Conservation (phyloP, 2,797 vertebrate genomes). For the Thaleichthys pacificus region DNA sequence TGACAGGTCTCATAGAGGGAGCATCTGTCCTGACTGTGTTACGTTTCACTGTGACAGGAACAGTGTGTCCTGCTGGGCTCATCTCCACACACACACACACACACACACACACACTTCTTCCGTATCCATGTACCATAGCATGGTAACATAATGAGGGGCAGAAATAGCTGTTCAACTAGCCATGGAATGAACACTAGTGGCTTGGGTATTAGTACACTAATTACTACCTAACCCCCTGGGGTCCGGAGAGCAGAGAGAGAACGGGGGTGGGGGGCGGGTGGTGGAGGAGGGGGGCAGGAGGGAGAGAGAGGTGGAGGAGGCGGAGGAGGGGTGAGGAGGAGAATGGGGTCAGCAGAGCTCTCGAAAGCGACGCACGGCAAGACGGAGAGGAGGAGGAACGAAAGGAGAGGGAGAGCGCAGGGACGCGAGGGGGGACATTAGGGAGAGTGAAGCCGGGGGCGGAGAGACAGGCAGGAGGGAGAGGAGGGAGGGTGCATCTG, state of each 20-base stretch:
- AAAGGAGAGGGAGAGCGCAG: neutral
- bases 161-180: slow-evolving; percentile 63
- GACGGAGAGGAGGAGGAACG: neutral
- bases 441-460: neutral
- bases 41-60: no score
- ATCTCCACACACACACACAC: slow-evolving; percentile 22
- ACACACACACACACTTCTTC: slow-evolving; percentile 29
- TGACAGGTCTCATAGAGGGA: no score
- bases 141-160: slow-evolving; percentile 39
- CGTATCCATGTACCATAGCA: slow-evolving; percentile 18
- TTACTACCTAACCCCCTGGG: slow-evolving; percentile 54
- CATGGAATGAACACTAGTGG: slow-evolving; percentile 56
- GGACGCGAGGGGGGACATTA: neutral
- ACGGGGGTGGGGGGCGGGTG: slow-evolving; percentile 24
- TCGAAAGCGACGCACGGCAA: no score
- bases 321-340: slow-evolving; percentile 32
- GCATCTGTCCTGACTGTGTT: no score
- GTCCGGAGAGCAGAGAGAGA: slow-evolving; percentile 29
- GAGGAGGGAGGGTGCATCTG: neutral
- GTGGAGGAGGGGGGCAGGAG: slow-evolving; percentile 24
- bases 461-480: neutral
- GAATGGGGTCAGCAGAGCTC: slow-evolving; percentile 50
- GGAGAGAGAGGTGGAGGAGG: slow-evolving; percentile 1
- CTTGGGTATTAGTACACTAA: slow-evolving; percentile 65
- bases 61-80: neutral